phyloP scores from a whole-genome alignment of 1,140 invertebrate genomes.

The Paracyclopina nana region DNA sequence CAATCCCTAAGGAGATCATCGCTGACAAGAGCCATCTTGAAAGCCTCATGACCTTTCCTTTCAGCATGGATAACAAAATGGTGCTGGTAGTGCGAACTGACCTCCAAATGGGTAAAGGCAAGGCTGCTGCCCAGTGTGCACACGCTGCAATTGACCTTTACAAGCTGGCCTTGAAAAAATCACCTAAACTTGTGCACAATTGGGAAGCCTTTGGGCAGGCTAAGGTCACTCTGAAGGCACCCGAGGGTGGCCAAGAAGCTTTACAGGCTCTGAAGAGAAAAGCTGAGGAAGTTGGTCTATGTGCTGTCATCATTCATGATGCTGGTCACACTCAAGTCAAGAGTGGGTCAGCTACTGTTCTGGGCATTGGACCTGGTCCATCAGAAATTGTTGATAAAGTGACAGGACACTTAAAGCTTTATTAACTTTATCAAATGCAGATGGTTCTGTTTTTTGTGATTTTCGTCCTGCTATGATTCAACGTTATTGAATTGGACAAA shows the following conservation, averaged over 20 bases:
- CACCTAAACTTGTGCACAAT: constrained; percentile 23
- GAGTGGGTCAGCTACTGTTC: constrained; percentile 31
- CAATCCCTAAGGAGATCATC: background rate
- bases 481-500: too few relatives aligned
- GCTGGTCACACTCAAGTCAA: constrained; percentile 33
- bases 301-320: constrained; percentile 30
- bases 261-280: constrained; percentile 23
- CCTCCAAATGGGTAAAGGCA: constrained; percentile 36
- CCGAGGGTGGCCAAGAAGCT: constrained; percentile 14
- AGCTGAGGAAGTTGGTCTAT: constrained; percentile 26
- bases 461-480: too few relatives aligned
- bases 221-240: constrained; percentile 21
- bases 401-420: constrained; percentile 23
- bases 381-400: constrained; percentile 20
- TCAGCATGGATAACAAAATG: constrained; percentile 25
- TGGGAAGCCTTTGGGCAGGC: constrained; percentile 32
- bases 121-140: constrained; percentile 29
- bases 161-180: constrained; percentile 23
- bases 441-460: too few relatives aligned
- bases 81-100: constrained; percentile 33
- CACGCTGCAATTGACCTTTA: constrained; percentile 31
- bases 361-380: constrained; percentile 31
- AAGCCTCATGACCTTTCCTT: too few relatives aligned
- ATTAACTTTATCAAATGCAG: constrained; percentile 18
- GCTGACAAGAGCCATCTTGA: background rate